These are phyloP conservation scores for Pseudorectes ferrugineus DNA, from an alignment of 2,113 vertebrate species.

Conservation along the genomic window DNA sequence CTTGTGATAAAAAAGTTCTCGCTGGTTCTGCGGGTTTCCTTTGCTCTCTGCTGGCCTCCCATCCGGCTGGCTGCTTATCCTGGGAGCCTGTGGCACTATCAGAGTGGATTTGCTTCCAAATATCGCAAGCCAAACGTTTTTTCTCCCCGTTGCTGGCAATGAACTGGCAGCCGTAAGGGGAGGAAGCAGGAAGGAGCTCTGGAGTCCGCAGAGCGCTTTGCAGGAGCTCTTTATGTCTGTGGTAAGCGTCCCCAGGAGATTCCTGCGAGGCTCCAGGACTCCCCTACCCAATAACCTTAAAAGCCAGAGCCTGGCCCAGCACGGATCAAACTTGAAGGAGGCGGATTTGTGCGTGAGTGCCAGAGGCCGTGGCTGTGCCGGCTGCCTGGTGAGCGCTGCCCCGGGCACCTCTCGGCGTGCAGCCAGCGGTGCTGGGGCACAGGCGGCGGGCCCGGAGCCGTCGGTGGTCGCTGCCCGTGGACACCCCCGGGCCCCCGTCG, in stretches of 20 bases:
- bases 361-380: not conserved
- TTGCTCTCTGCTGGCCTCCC: not conserved
- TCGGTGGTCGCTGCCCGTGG: not conserved
- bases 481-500: not conserved
- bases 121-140: fast-evolving
- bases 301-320: not conserved
- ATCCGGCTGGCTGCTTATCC: not conserved
- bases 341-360: not conserved
- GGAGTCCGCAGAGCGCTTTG: not conserved
- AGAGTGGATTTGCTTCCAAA: not conserved
- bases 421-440: not conserved
- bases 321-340: fast-evolving
- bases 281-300: not conserved
- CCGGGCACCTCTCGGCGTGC: not conserved
- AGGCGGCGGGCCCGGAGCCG: not conserved
- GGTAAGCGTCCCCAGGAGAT: not conserved
- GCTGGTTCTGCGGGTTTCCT: not conserved
- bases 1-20: not conserved
- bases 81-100: not conserved
- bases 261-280: not conserved
- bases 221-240: not conserved
- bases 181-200: not conserved
- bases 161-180: not conserved
- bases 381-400: not conserved
- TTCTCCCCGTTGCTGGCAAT: not conserved